These are phyloP conservation scores for Cheiracanthium punctorium DNA, from an alignment of 2,888 invertebrate genomes.

Conservation along the genomic window DNA sequence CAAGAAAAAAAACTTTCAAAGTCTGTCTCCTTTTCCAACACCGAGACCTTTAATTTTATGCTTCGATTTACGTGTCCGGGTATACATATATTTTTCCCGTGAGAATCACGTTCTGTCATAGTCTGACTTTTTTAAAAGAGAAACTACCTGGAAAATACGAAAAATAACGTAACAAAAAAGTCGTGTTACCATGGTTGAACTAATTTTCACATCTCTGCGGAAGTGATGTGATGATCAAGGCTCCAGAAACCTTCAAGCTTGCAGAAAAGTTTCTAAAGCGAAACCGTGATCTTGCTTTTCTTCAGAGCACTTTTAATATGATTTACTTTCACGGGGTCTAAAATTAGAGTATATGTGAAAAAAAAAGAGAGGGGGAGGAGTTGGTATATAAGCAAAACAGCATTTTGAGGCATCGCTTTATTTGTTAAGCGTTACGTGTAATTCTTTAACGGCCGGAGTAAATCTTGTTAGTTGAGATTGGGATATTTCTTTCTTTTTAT, in stretches of 20 bases:
- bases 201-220: not conserved
- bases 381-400: not conserved
- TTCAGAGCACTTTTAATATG: too few relatives aligned
- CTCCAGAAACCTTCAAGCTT: not conserved
- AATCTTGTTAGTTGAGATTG: too few relatives aligned
- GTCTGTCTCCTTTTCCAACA: too few relatives aligned
- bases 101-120: not conserved
- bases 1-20: too few relatives aligned
- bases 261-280: not conserved
- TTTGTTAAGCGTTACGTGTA: not conserved
- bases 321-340: not conserved
- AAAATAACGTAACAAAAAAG: not conserved
- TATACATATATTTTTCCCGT: not conserved
- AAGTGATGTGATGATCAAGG: not conserved
- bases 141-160: not conserved
- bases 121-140: too few relatives aligned
- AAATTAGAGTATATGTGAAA: not conserved
- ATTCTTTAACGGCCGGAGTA: too few relatives aligned
- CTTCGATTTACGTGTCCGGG: not conserved
- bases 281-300: conserved; percentile 1
- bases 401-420: not conserved
- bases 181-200: not conserved
- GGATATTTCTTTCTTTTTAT: too few relatives aligned
- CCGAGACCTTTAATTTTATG: not conserved
- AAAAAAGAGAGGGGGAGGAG: too few relatives aligned